Percentiles rank a stretch among this genome's conserved stretches.
Evolutionary conservation across 2,797 vertebrate genomes (phyloP).

Genomic region (Okamejei kenojei): DNA sequence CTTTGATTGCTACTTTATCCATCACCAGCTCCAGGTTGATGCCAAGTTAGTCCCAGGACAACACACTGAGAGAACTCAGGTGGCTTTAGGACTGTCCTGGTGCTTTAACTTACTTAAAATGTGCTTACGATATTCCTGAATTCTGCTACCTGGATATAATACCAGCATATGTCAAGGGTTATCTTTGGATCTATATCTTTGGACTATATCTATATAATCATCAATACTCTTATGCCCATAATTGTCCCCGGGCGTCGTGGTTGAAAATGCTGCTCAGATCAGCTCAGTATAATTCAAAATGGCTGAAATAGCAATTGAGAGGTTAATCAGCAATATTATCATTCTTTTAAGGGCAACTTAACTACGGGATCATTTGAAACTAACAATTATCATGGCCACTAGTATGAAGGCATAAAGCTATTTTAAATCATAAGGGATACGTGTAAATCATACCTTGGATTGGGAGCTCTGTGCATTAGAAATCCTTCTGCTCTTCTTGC

Average conservation of each 20-base stretch:
- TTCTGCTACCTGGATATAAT: not conserved
- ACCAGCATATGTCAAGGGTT: too few species aligned
- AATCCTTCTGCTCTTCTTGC: not conserved
- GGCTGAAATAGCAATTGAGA: not conserved
- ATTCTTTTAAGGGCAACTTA: not conserved
- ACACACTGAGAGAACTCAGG: not conserved
- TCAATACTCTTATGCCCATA: not conserved
- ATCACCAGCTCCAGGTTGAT: too few species aligned
- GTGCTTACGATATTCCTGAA: not conserved
- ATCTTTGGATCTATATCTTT: too few species aligned
- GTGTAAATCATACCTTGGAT: not conserved
- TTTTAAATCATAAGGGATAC: not conserved
- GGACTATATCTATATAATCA: not conserved
- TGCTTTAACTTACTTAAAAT: not conserved
- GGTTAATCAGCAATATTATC: not conserved
- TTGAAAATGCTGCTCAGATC: not conserved
- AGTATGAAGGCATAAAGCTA: not conserved
- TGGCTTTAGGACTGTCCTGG: not conserved
- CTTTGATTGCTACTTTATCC: not conserved
- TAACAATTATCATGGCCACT: not conserved
- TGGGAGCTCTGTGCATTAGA: not conserved
- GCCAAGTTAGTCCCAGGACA: not conserved
- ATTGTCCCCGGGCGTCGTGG: not conserved
- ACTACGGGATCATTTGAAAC: not conserved
- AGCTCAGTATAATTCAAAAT: not conserved